Evolutionary conservation across 2,113 vertebrate species (phyloP), one percentile per base, ranked within the genome.

Genomic region (Podilymbus podiceps): DNA sequence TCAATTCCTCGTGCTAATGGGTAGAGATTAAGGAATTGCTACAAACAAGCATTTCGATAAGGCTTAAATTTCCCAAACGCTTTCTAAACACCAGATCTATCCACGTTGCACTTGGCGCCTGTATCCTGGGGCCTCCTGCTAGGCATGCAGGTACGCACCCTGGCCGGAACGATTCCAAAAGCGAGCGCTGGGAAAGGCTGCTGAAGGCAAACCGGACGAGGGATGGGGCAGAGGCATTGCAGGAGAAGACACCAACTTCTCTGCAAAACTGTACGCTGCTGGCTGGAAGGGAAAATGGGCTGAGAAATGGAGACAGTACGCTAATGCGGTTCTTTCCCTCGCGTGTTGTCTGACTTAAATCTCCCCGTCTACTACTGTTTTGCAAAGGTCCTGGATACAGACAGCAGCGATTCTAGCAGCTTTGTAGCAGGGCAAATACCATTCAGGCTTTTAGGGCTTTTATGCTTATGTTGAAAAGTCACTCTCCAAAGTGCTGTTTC

Each of bases 401-500:
- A 40, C 6, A 81, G 85, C 75, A 91, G 64, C 85, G 89, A 94
- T 68, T 85, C 53, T 50, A 86, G 44, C 15, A 82, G 80, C 67
- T 76, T 59, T 84, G 63, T 30, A 83, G 46, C 33, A 90, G 38
- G 71, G 85, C 47, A 85, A 91, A 80, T 52, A 89, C 22, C 0
- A 0, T 72, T 87, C 40, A 75, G 46, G 77, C 22, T 95, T 92
- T 92, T 77, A 95, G 80, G 56, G 86, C 62, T 96, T 94, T 93
- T 88, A 89, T 63, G 78, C 40, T 90, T 85, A 73, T 33, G 28
- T 74, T 63, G 82, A 77, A 93, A 94, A 94, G 72, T 81, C 63
- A 83, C 63, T 77, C 68, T 90, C 71, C 30, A 85, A 93, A 96
- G 88, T 85, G 90, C 78, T 88, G 64, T 77, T 95, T 94, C 66